A percentile compares a stretch with the other conserved stretches of the same genome.
Evolutionary conservation across 2,113 vertebrate genomes (phyloP).

Genomic region (Megalops atlanticus): DNA sequence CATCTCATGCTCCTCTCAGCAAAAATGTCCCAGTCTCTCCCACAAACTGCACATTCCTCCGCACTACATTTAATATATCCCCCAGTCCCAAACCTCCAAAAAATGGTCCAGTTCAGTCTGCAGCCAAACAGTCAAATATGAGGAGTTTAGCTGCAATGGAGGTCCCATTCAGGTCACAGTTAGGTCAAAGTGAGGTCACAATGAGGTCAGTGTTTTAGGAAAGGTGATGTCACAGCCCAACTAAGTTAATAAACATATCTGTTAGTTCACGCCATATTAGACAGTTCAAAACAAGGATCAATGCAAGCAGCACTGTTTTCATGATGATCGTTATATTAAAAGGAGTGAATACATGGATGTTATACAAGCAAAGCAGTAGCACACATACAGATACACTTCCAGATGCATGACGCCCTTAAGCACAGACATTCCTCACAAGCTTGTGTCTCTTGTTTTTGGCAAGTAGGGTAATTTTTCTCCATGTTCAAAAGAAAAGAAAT

Average conservation of each 20-base stretch:
- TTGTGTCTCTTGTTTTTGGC: neutral
- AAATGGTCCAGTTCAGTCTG: no score
- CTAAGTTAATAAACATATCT: neutral
- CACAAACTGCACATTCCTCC: no score
- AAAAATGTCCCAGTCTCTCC: no score
- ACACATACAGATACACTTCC: neutral
- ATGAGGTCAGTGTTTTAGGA: neutral
- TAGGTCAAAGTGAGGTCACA: no score
- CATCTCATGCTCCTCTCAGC: no score
- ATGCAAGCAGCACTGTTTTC: no score
- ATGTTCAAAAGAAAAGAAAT: neutral
- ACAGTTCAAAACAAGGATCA: neutral
- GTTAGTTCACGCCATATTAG: conserved; percentile 23
- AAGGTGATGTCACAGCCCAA: neutral
- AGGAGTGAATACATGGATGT: neutral
- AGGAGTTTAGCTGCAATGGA: no score
- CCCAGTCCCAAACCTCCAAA: no score
- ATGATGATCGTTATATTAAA: neutral
- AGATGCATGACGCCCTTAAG: neutral
- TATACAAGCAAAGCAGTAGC: neutral
- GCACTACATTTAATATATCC: no score
- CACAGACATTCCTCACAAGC: neutral
- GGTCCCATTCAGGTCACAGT: neutral
- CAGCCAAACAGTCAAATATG: no score
- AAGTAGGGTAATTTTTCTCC: neutral